Conservation (phyloP, 1,140 invertebrate species). For the Drosophila bipectinata region DNA sequence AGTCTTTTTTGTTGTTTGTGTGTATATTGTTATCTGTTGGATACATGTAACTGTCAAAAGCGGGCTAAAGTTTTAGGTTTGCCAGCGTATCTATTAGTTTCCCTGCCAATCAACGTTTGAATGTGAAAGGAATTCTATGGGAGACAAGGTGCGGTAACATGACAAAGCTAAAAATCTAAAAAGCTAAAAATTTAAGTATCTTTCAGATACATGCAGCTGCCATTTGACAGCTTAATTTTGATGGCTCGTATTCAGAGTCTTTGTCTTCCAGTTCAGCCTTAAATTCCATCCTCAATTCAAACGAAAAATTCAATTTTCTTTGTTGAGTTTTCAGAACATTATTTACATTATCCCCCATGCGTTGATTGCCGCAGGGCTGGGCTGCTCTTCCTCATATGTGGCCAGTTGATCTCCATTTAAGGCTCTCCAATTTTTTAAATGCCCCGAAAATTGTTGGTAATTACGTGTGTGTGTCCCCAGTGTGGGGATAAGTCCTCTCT, state of each 20-base stretch:
- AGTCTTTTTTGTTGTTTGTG: constrained; percentile 58
- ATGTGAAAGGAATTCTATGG: constrained; percentile 44
- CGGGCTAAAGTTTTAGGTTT: constrained; percentile 31
- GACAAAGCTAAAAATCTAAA: constrained; percentile 57
- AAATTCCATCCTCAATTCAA: constrained; percentile 7
- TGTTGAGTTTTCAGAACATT: constrained; percentile 47
- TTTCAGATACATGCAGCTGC: constrained; percentile 30
- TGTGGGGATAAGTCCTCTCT: constrained; percentile 1
- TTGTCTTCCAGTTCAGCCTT: constrained; percentile 6
- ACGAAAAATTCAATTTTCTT: constrained; percentile 49
- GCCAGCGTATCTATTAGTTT: constrained; percentile 33
- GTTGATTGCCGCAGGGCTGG: constrained; percentile 31
- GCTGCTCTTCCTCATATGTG: constrained; percentile 40
- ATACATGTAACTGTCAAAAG: constrained; percentile 40
- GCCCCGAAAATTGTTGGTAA: constrained; percentile 70
- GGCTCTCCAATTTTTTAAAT: constrained; percentile 48
- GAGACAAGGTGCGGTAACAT: constrained; percentile 48
- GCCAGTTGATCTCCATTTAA: constrained; percentile 26
- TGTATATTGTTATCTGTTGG: constrained; percentile 9
- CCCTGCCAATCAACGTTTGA: constrained; percentile 64
- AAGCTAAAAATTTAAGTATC: constrained; percentile 42
- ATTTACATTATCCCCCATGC: constrained; percentile 56
- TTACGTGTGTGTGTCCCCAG: constrained; percentile 39
- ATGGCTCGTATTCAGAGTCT: constrained; percentile 6
- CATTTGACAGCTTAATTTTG: constrained; percentile 61